Percentiles rank a stretch among this genome's conserved stretches.
phyloP scores from a whole-genome alignment of 2,113 vertebrate species.

The Pygoscelis antarcticus region DNA sequence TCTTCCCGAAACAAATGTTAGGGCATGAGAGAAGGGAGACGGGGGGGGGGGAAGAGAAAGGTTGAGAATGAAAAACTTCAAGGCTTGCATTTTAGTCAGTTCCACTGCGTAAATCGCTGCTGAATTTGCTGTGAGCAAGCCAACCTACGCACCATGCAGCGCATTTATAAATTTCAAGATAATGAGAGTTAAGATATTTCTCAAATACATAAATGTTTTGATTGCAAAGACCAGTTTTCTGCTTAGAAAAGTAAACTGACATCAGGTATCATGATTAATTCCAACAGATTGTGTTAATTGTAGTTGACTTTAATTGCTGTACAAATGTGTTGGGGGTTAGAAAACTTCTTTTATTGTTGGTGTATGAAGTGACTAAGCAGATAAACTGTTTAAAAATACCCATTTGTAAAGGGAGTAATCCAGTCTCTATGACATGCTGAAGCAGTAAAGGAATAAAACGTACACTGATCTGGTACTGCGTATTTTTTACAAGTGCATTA shows the following conservation, averaged over 20 bases:
- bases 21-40: not conserved
- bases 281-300: constrained; percentile 49
- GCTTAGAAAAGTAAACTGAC: constrained; percentile 46
- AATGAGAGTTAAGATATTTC: constrained; percentile 36
- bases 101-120: not conserved
- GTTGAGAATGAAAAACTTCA: not conserved
- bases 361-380: constrained; percentile 13
- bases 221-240: constrained; percentile 25
- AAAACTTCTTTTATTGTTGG: not conserved
- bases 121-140: constrained; percentile 24
- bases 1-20: not conserved
- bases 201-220: constrained; percentile 41
- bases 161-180: constrained; percentile 1
- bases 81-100: not conserved
- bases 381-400: not conserved
- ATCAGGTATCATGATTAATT: constrained; percentile 52
- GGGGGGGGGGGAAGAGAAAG: not conserved
- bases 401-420: not conserved
- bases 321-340: constrained; percentile 32
- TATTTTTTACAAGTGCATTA: not conserved
- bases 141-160: not conserved
- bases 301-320: constrained; percentile 49
- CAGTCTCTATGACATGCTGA: not conserved
- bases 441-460: not conserved
- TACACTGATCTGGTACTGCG: fast-evolving